phyloP scores from a whole-genome alignment of 2,797 vertebrate genomes.

The Remorina albescens region DNA sequence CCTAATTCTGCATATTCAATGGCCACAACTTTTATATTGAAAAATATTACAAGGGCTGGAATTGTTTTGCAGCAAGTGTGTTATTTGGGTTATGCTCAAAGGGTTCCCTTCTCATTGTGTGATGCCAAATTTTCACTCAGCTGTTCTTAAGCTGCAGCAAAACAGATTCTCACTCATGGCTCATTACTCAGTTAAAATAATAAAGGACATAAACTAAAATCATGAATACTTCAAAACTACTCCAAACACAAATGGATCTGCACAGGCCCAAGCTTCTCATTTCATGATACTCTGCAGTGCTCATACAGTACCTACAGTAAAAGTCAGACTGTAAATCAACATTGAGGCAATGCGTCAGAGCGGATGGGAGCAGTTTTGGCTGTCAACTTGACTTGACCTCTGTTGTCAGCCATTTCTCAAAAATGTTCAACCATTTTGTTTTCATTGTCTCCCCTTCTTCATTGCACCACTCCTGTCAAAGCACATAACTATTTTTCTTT shows the following conservation, averaged over 20 bases:
- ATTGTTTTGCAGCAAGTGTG: constrained; percentile 14
- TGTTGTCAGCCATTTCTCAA: constrained; percentile 69
- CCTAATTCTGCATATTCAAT: constrained; percentile 1
- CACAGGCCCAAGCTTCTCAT: constrained; percentile 21
- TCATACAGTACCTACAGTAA: constrained; percentile 38
- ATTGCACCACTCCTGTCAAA: constrained; percentile 63
- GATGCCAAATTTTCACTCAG: constrained; percentile 35
- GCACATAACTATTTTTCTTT: constrained; percentile 62
- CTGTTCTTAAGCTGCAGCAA: constrained; percentile 47
- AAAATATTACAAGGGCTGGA: constrained; percentile 4
- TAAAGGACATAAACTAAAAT: constrained; percentile 49
- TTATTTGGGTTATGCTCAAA: constrained; percentile 22
- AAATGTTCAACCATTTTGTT: constrained; percentile 62
- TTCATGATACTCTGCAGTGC: constrained; percentile 11
- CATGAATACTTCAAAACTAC: constrained; percentile 31
- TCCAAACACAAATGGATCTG: constrained; percentile 38
- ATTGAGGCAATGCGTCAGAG: constrained; percentile 10
- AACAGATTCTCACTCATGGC: constrained; percentile 40
- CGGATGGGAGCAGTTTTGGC: constrained; percentile 33
- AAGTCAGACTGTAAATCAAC: constrained; percentile 43
- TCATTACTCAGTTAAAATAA: constrained; percentile 60
- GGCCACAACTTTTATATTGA: constrained; percentile 27
- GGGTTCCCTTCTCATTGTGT: constrained; percentile 16
- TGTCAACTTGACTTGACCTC: constrained; percentile 66
- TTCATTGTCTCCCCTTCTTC: constrained; percentile 44